Conservation (phyloP, 2,113 vertebrate species). For the Stercorarius parasiticus region DNA sequence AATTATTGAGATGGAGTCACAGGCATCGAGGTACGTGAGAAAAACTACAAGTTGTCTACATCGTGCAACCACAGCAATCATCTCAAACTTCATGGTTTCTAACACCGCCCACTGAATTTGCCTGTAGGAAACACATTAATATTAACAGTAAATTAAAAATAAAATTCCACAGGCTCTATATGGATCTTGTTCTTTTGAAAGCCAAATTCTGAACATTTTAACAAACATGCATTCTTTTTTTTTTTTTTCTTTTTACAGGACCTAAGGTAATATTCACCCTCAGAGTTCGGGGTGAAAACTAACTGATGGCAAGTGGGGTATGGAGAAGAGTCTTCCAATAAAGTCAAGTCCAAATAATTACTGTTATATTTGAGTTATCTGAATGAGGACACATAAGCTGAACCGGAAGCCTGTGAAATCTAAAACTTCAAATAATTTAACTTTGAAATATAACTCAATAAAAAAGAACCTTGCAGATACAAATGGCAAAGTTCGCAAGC, state of each 20-base stretch:
- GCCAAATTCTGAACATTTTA: not conserved
- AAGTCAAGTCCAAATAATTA: not conserved
- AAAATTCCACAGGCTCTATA: not conserved
- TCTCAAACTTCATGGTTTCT: not conserved
- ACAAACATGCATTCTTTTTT: not conserved
- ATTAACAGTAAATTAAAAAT: not conserved
- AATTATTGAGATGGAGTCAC: not conserved
- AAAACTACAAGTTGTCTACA: not conserved
- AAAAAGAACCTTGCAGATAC: not conserved
- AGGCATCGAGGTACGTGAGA: fast-evolving
- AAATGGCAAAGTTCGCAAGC: not conserved
- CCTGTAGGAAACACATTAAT: not conserved
- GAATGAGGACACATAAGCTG: not conserved
- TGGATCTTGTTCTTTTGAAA: not conserved
- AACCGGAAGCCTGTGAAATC: not conserved
- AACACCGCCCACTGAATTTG: not conserved
- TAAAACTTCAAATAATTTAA: not conserved
- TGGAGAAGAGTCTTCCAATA: not conserved
- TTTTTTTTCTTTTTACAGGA: not conserved
- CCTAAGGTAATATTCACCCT: not conserved
- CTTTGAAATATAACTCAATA: not conserved
- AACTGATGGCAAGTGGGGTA: not conserved
- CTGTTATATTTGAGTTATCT: not conserved
- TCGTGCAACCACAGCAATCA: not conserved
- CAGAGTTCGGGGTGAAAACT: not conserved